Base-by-base conservation (phyloP, 2,797 vertebrate genomes). In the Rousettus madagascariensis region DNA sequence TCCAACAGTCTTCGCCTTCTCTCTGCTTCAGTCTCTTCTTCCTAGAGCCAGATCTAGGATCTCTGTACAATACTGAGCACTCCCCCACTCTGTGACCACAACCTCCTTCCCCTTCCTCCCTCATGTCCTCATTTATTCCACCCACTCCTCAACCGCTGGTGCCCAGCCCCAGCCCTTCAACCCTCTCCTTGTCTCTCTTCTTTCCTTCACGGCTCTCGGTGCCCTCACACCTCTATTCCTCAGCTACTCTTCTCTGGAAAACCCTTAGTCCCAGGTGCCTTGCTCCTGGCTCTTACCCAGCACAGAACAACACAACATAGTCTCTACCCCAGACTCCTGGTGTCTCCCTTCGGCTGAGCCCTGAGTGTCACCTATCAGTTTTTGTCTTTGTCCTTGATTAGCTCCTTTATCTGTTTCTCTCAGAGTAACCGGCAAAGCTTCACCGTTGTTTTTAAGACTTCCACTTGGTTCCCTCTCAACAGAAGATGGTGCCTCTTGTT, bases 401-500 rank as follows among this genome's bases (percentile, higher is more conserved):
- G 38, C 30, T 66, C 33, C 65, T 79, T 49, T 28, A 43, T 85
- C 33, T 1, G 0, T 38, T 85, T 90, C 41, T 86, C 33, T 71
- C 41, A 78, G 75, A 65, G n/a, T 26, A 33, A 51, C 41, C 61
- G 26, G 33, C 9, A 22, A 55, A 79, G 57, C n/a, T 38, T 90
- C 53, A 6, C 33, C 20, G 5, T 9, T 33, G 20, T 30, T 96
- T 57, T 61, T n/a, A 36, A 72, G 24, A 16, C 66, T 85, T 22
- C 26, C 24, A 38, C 43, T 69, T 36, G n/a, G 19, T 22, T 75
- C n/a, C 26, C 1, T 82, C 72, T 77, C 75, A 36, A 13, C 10
- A 55, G 43, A 92, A 78, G 22, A 33, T n/a, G 36, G 9, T 12
- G 46, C 12, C 57, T 69, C 74, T 95, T 68, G 80, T 20, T 93